These are phyloP conservation scores for Ctenicera cuprea DNA, from an alignment of 2,888 invertebrate species.

Conservation along the genomic window DNA sequence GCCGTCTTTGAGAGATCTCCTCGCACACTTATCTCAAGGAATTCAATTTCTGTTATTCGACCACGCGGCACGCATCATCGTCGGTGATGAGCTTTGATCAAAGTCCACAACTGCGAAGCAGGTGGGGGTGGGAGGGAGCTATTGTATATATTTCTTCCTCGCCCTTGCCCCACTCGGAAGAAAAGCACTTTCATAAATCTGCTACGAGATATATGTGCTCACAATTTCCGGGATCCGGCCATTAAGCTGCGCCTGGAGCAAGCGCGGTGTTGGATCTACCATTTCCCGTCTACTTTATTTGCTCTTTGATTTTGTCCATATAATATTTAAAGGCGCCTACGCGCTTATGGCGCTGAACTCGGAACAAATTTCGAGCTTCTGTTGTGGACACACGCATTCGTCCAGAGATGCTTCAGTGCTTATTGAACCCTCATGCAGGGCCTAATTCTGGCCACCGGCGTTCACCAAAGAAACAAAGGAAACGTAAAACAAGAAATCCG, in stretches of 20 bases:
- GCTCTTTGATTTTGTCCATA: conserved; percentile 69
- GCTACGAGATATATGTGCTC: conserved; percentile 92
- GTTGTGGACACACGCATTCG: conserved; percentile 48
- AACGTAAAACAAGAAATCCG: conserved; percentile 61
- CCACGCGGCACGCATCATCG: conserved; percentile 59
- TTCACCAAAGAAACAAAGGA: conserved; percentile 57
- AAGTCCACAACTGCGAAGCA: conserved; percentile 50
- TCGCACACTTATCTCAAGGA: conserved; percentile 65
- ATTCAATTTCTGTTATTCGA: conserved; percentile 68
- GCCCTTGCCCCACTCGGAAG: conserved; percentile 70
- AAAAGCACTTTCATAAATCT: conserved; percentile 91
- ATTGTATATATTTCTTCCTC: conserved; percentile 71
- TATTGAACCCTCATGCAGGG: conserved; percentile 45
- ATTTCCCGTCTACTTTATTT: conserved; percentile 69
- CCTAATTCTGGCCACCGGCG: conserved; percentile 51
- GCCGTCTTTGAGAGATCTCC: conserved; percentile 64
- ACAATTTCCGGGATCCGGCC: conserved; percentile 94
- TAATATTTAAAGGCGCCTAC: conserved; percentile 52
- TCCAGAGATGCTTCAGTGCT: conserved; percentile 45
- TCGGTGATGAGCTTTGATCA: conserved; percentile 55
- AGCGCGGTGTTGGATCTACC: conserved; percentile 68
- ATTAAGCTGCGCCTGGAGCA: conserved; percentile 76
- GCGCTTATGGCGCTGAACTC: conserved; percentile 28
- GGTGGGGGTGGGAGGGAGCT: conserved; percentile 62
- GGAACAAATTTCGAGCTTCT: conserved; percentile 34